Conservation (phyloP, 2,888 invertebrate genomes). For the Pristionchus mayeri region DNA sequence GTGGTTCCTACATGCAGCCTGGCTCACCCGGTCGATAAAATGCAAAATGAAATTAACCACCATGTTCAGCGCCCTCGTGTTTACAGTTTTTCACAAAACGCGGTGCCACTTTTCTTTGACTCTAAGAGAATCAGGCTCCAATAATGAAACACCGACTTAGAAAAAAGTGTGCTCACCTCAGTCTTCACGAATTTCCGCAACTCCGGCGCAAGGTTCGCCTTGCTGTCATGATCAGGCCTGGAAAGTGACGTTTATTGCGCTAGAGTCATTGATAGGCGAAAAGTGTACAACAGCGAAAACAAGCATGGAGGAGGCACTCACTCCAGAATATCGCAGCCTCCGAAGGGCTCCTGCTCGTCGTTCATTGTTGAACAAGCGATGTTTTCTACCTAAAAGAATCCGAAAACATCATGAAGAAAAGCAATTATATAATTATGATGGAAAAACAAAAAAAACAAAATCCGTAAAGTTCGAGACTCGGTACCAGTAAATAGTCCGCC, state of each 20-base stretch:
- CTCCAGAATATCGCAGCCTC: conserved; percentile 42
- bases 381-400: neutral
- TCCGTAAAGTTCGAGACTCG: neutral
- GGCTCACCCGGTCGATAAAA: no score
- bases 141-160: no score
- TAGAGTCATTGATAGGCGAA: neutral
- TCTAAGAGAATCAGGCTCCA: no score
- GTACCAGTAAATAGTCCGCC: no score
- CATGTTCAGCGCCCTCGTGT: no score
- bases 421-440: neutral
- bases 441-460: neutral
- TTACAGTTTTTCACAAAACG: no score
- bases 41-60: no score
- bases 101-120: no score
- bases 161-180: no score
- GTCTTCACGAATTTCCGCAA: neutral
- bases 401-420: no score
- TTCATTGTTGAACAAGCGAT: conserved; percentile 2
- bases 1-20: no score
- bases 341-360: conserved; percentile 43
- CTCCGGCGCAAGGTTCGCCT: neutral
- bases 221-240: conserved; percentile 37
- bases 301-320: neutral
- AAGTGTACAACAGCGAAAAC: neutral
- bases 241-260: neutral